Percentiles rank a stretch among this genome's conserved stretches.
Conservation (phyloP, 2,797 vertebrate genomes). For the Phalanger gymnotis region DNA sequence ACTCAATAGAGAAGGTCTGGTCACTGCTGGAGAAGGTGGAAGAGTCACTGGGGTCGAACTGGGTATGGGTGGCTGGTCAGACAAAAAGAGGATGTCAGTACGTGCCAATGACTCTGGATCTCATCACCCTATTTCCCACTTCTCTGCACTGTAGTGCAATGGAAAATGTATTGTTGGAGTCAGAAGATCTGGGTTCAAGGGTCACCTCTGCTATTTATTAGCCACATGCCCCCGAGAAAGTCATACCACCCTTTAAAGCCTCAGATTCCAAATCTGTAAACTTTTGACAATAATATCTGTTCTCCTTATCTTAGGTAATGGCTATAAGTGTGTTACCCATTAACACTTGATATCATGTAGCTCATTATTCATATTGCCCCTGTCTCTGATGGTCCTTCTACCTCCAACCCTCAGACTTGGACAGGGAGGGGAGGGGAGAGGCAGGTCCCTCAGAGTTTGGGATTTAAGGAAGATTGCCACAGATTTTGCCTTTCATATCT, state of each 20-base stretch:
- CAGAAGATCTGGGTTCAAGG: background rate
- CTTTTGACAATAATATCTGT: background rate
- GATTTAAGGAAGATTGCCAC: background rate
- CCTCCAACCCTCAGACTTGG: background rate
- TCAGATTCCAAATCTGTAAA: background rate
- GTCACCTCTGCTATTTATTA: background rate
- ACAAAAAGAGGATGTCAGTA: no score
- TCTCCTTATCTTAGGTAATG: background rate
- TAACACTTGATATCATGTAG: background rate
- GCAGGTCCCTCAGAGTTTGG: background rate
- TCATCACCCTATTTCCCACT: no score
- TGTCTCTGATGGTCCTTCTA: background rate
- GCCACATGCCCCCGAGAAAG: background rate
- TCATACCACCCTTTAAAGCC: background rate
- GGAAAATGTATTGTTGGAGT: background rate
- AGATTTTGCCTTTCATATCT: background rate
- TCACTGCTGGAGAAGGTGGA: background rate
- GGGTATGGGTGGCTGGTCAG: background rate
- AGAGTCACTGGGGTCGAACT: background rate
- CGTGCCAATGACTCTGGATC: no score
- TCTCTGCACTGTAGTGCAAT: background rate
- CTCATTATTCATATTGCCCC: background rate
- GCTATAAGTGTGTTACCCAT: background rate
- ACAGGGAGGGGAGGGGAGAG: background rate
- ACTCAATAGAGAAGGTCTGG: slow-evolving; percentile 59